Percentiles rank a stretch among this genome's conserved stretches.
Evolutionary conservation across 2,113 vertebrate species (phyloP).

Genomic region (Danionella cerebrum): DNA sequence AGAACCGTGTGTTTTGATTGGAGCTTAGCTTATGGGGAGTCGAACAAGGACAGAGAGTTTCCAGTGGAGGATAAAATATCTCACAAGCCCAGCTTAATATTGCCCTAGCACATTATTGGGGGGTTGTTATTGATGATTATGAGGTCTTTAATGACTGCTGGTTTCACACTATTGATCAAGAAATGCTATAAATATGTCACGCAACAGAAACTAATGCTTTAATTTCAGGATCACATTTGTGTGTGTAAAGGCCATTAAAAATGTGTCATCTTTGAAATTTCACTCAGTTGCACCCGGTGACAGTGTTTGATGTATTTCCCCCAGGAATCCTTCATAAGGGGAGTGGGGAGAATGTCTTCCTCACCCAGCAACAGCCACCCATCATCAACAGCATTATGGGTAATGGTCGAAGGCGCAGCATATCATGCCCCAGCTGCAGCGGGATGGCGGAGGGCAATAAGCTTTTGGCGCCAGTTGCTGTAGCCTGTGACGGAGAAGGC

Average conservation of each 20-base stretch:
- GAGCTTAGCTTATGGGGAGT: neutral
- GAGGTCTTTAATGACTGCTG: conserved; percentile 23
- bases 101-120: neutral
- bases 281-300: conserved; percentile 3
- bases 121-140: conserved; percentile 13
- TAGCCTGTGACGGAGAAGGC: conserved; percentile 78
- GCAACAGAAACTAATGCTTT: neutral
- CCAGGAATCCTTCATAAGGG: conserved; percentile 85
- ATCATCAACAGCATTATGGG: conserved; percentile 87
- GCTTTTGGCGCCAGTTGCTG: conserved; percentile 77
- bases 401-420: conserved; percentile 79
- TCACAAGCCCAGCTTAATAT: neutral
- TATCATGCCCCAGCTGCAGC: conserved; percentile 85
- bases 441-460: conserved; percentile 87
- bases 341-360: conserved; percentile 81
- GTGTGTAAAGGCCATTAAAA: conserved; percentile 8
- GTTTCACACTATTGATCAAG: conserved; percentile 16
- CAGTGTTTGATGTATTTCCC: conserved; percentile 1
- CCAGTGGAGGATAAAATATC: neutral
- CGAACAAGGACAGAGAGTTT: neutral
- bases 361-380: conserved; percentile 76
- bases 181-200: conserved; percentile 16
- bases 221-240: conserved; percentile 10
- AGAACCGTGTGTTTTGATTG: neutral
- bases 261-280: neutral